These are phyloP conservation scores for Acropora tenuis DNA, from an alignment of 64 coral and sea anemone species.

Conservation along the genomic window DNA sequence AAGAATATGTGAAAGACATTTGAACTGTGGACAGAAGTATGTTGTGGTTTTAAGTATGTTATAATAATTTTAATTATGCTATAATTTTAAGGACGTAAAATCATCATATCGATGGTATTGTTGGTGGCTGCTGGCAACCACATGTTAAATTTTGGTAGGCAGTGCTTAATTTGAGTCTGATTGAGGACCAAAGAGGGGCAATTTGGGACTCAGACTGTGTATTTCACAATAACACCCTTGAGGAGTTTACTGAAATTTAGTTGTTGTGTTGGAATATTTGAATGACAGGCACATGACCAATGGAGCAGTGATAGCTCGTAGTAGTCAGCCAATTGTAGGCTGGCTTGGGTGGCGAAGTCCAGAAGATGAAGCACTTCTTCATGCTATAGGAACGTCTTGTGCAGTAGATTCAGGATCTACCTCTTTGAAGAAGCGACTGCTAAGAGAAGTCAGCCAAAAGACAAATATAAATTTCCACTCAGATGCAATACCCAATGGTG, in stretches of 20 bases:
- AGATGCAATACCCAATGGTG: conserved; percentile 45
- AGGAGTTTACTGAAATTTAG: too few species aligned
- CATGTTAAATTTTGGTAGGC: too few species aligned
- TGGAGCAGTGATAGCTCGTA: conserved; percentile 95
- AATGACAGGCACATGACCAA: conserved; percentile 76
- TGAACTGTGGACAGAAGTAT: too few species aligned
- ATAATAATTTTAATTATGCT: too few species aligned
- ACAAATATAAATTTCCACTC: neutral
- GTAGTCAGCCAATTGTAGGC: conserved; percentile 94
- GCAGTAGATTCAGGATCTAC: conserved; percentile 12
- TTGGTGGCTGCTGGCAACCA: too few species aligned
- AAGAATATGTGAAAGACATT: too few species aligned
- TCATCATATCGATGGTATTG: too few species aligned
- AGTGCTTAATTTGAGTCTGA: too few species aligned
- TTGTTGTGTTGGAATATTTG: neutral
- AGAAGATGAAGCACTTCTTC: conserved; percentile 81
- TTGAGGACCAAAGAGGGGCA: too few species aligned
- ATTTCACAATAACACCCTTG: neutral
- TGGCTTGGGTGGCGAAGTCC: conserved; percentile 86
- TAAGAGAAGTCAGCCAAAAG: conserved; percentile 13
- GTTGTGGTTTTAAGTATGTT: too few species aligned
- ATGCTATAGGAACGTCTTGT: conserved; percentile 81
- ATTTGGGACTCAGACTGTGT: neutral
- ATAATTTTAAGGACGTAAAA: too few species aligned
- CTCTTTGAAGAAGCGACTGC: neutral